phyloP scores from a whole-genome alignment of 2,797 vertebrate genomes.

The Pseudochromis fuscus region DNA sequence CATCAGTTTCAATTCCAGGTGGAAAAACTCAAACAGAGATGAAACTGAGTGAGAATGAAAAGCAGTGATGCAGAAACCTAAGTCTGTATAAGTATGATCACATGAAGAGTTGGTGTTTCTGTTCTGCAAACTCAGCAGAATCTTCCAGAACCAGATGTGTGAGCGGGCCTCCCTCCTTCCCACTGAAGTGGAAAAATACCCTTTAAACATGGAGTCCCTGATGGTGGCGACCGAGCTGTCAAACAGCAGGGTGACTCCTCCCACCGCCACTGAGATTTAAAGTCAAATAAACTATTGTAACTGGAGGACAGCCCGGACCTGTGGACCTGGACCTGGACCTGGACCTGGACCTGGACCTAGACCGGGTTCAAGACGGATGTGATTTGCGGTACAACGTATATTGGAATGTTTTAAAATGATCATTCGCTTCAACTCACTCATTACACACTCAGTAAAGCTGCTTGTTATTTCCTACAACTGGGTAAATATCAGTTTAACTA shows the following conservation, averaged over 20 bases:
- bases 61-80: background rate
- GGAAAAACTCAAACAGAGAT: background rate
- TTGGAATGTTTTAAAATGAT: no score
- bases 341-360: background rate
- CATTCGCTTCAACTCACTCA: no score
- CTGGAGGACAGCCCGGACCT: no score
- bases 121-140: conserved; percentile 61
- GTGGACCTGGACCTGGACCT: background rate
- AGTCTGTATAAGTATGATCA: no score
- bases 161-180: conserved; percentile 35
- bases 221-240: conserved; percentile 9
- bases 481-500: no score
- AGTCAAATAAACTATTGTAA: conserved; percentile 25
- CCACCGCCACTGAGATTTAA: background rate
- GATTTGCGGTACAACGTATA: no score
- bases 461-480: no score
- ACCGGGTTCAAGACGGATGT: background rate
- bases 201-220: conserved; percentile 29
- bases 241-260: conserved; percentile 17
- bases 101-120: conserved; percentile 41
- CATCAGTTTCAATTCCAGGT: no score
- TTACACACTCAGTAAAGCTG: no score
- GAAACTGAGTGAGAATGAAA: background rate
- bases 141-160: conserved; percentile 63
- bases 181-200: conserved; percentile 61